A percentile compares a stretch with the other conserved stretches of the same genome.
Evolutionary conservation across 1,140 invertebrate genomes (phyloP).

Genomic region (Hylaeus volcanicus): DNA sequence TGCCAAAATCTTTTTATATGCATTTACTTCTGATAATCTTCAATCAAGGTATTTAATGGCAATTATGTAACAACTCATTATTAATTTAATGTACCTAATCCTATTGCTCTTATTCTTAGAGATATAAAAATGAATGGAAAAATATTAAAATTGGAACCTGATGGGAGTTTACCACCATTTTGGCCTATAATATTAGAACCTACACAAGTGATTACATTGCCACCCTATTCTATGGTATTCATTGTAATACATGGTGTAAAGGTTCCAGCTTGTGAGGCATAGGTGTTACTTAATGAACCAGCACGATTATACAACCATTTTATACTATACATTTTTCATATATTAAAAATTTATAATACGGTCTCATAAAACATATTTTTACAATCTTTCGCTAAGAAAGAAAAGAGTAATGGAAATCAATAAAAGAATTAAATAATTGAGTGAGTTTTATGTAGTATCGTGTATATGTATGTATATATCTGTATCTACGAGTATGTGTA

Average conservation of each 20-base stretch:
- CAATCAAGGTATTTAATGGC: slow-evolving; percentile 70
- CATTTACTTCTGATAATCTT: slow-evolving; percentile 73
- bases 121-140: slow-evolving; percentile 82
- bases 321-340: slow-evolving; percentile 12
- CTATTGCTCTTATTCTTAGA: slow-evolving; percentile 74
- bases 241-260: slow-evolving; percentile 80
- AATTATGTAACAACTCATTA: slow-evolving; percentile 16
- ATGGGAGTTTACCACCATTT: slow-evolving; percentile 81
- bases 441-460: neutral
- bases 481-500: slow-evolving; percentile 1
- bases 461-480: neutral
- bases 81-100: slow-evolving; percentile 1
- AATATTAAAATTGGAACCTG: slow-evolving; percentile 77
- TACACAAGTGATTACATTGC: slow-evolving; percentile 79
- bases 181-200: slow-evolving; percentile 77
- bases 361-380: slow-evolving; percentile 14
- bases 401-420: neutral
- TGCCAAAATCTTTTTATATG: slow-evolving; percentile 68
- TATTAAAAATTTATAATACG: slow-evolving; percentile 19
- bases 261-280: slow-evolving; percentile 63
- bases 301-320: neutral
- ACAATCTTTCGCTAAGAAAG: neutral
- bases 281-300: slow-evolving; percentile 21
- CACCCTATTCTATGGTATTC: slow-evolving; percentile 84
- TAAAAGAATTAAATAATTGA: neutral